A percentile compares a stretch with the other conserved stretches of the same genome.
These are phyloP conservation scores for Mythimna albipuncta DNA, from an alignment of 2,888 invertebrate species.

Conservation along the genomic window DNA sequence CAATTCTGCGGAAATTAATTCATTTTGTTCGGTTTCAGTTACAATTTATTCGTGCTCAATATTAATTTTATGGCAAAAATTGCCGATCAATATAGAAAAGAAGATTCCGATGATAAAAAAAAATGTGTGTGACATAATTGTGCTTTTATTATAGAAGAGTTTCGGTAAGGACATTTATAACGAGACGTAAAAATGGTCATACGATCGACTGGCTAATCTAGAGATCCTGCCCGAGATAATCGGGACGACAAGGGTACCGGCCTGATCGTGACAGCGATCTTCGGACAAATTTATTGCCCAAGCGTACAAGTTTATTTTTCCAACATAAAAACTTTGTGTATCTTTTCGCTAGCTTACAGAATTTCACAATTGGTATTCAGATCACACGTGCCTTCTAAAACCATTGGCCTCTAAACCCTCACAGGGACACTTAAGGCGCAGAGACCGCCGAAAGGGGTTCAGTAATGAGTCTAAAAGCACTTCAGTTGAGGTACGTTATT, in stretches of 20 bases:
- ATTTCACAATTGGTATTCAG: constrained; percentile 59
- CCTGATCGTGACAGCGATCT: constrained; percentile 70
- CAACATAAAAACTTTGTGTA: constrained; percentile 47
- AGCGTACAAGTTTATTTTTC: constrained; percentile 49
- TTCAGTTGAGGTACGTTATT: constrained; percentile 64
- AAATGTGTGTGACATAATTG: constrained; percentile 60
- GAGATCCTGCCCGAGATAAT: constrained; percentile 69
- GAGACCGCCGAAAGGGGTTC: constrained; percentile 58
- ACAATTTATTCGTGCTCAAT: not conserved
- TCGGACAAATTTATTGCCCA: constrained; percentile 63
- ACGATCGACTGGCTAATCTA: constrained; percentile 68
- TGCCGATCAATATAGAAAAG: constrained; percentile 14
- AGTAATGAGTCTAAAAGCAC: constrained; percentile 68
- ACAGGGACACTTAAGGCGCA: constrained; percentile 55
- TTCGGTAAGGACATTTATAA: constrained; percentile 61
- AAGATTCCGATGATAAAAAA: constrained; percentile 42
- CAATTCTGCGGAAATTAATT: constrained; percentile 28
- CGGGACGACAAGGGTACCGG: constrained; percentile 67
- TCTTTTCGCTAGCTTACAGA: constrained; percentile 44
- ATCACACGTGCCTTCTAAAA: constrained; percentile 61
- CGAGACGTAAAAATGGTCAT: constrained; percentile 67
- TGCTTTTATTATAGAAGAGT: constrained; percentile 62
- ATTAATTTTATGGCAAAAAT: constrained; percentile 14
- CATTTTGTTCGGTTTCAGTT: constrained; percentile 25
- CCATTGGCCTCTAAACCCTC: constrained; percentile 63